Base-by-base conservation (phyloP, 2,113 vertebrate genomes). In the Porphyrio hochstetteri region DNA sequence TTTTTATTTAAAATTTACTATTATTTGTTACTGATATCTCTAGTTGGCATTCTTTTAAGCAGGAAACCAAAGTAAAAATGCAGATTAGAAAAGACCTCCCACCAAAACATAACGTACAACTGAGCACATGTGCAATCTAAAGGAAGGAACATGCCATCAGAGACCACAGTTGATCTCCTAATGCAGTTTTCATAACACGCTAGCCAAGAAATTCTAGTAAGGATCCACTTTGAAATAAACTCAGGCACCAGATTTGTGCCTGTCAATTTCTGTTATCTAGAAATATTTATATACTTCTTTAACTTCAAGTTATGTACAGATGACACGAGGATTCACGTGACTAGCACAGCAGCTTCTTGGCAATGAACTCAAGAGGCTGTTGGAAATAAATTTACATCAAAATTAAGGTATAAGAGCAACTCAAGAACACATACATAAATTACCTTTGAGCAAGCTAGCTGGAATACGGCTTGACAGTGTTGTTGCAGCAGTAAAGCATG, bases 381-480 rank as follows among this genome's bases (percentile, higher is more conserved):
- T 19, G 11, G 52, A 85, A 24, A 61, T 18, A 19, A 0, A 52
- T n/a, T 48, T 56, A 35, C 56, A 17, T 21, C 35, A 67, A 75
- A 93, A 82, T 46, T 29, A 57, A 84, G 40, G 12, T 48, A 8
- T 33, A 53, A 90, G 65, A 2, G 11, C 53, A 80, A 38, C 13
- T 38, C 11, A 12, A 25, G 48, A 29, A 83, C 68, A 65, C 9
- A 50, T 5, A 63, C 11, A 61, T 19, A 38, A 64, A 65, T 31
- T 33, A 44, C 35, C 23, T 71, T 69, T 57, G 60, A 77, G 27
- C 13, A 33, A 29, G 44, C 20, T 11, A 33, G 44, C n/a, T 87
- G 70, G 38, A 55, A 29, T 5, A 50, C 35, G 25, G 57, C 60
- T 46, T 70, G 69, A 67, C 1, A 3, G 50, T 0, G 0, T 42